Conservation (phyloP, 2,113 vertebrate genomes). For the Thymallus thymallus region DNA sequence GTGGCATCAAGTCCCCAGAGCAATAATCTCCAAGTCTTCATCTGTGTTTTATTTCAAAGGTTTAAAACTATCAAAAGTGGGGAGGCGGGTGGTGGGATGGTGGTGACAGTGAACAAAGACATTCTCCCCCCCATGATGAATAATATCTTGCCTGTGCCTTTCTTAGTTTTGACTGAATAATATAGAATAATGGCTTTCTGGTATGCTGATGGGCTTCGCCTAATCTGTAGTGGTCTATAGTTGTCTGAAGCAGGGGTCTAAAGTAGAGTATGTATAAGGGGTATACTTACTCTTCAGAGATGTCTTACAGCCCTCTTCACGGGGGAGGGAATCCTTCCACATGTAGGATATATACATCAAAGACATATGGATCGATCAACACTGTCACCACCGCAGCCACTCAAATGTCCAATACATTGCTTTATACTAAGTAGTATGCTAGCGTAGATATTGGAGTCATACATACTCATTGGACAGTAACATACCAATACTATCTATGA, state of each 20-base stretch:
- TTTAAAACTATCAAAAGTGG: too few species aligned
- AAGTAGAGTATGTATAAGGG: neutral
- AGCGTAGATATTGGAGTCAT: neutral
- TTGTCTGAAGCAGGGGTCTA: too few species aligned
- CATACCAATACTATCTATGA: too few species aligned
- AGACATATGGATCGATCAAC: neutral
- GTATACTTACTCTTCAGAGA: slow-evolving; percentile 80
- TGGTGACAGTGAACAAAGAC: too few species aligned
- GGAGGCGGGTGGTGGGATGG: too few species aligned
- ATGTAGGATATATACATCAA: slow-evolving; percentile 57
- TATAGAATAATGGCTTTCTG: too few species aligned
- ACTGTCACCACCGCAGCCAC: neutral
- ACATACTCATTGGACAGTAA: neutral
- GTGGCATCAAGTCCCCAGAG: slow-evolving; percentile 9
- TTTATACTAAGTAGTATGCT: too few species aligned
- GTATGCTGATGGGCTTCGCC: too few species aligned
- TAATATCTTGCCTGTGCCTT: too few species aligned
- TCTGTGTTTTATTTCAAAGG: slow-evolving; percentile 16
- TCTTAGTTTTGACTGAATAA: too few species aligned
- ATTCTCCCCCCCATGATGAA: too few species aligned
- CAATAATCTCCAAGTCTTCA: slow-evolving; percentile 37
- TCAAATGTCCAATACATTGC: neutral
- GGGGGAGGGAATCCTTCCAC: slow-evolving; percentile 79
- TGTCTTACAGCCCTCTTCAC: slow-evolving; percentile 83
- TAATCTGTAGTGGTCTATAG: too few species aligned